phyloP scores from a whole-genome alignment of 2,797 vertebrate genomes.

The Urocyon cinereoargenteus region DNA sequence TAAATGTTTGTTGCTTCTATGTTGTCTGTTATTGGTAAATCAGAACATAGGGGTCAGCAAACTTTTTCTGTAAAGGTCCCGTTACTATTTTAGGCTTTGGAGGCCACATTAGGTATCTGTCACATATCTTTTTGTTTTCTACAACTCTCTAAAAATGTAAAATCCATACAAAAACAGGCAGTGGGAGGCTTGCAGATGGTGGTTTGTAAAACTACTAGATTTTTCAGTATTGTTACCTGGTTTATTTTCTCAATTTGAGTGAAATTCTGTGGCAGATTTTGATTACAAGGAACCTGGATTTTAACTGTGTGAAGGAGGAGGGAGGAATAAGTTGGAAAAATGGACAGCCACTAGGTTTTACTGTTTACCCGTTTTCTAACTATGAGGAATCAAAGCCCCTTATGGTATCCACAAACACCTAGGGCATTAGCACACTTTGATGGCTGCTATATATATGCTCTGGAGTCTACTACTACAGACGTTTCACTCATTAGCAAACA shows the following conservation, averaged over 20 bases:
- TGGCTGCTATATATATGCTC: background rate
- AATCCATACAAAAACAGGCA: background rate
- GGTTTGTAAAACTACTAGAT: background rate
- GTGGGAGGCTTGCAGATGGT: background rate
- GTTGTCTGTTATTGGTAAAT: background rate
- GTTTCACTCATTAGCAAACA: background rate
- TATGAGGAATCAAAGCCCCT: background rate
- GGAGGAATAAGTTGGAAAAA: background rate
- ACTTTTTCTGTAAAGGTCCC: background rate
- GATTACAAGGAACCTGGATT: background rate
- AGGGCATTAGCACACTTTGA: background rate
- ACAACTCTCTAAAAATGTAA: constrained; percentile 20
- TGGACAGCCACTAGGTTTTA: background rate
- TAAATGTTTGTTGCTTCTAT: background rate
- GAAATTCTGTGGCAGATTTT: background rate
- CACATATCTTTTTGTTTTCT: background rate
- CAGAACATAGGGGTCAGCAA: background rate
- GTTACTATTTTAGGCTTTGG: background rate
- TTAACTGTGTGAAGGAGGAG: background rate
- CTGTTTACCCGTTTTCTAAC: background rate
- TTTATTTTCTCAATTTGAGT: constrained; percentile 4
- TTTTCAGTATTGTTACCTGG: background rate
- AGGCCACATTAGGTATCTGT: background rate
- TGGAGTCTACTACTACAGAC: background rate
- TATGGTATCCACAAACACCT: background rate